Conservation (phyloP, 2,113 vertebrate genomes). For the Thalassarche chlororhynchos region DNA sequence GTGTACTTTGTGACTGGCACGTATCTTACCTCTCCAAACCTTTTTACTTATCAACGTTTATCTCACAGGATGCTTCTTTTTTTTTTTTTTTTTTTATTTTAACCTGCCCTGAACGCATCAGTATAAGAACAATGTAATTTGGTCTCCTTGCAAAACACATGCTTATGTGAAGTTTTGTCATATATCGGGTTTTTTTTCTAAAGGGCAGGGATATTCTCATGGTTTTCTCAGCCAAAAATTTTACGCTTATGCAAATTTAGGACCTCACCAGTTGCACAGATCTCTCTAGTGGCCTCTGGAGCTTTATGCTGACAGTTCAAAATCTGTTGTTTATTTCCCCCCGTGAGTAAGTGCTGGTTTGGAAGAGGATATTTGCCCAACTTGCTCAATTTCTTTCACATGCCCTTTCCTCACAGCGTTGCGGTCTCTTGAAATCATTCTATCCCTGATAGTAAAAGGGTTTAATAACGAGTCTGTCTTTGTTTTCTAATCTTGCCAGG, state of each 20-base stretch:
- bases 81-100: not conserved
- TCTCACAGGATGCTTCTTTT: not conserved
- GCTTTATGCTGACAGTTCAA: not conserved
- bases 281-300: not conserved
- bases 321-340: not conserved
- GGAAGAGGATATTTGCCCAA: not conserved
- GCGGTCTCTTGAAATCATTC: not conserved
- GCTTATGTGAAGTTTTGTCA: not conserved
- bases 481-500: not conserved
- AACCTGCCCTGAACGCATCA: not conserved
- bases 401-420: not conserved
- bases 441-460: not conserved
- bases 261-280: not conserved
- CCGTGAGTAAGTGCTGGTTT: not conserved
- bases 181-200: not conserved
- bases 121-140: not conserved
- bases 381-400: not conserved
- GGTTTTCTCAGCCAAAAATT: not conserved
- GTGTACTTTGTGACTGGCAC: not conserved
- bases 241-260: not conserved
- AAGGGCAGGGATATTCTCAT: not conserved
- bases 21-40: not conserved
- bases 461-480: not conserved
- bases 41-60: not conserved
- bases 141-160: not conserved